phyloP scores from a whole-genome alignment of 2,888 invertebrate species.

The Serrognathus titanus region DNA sequence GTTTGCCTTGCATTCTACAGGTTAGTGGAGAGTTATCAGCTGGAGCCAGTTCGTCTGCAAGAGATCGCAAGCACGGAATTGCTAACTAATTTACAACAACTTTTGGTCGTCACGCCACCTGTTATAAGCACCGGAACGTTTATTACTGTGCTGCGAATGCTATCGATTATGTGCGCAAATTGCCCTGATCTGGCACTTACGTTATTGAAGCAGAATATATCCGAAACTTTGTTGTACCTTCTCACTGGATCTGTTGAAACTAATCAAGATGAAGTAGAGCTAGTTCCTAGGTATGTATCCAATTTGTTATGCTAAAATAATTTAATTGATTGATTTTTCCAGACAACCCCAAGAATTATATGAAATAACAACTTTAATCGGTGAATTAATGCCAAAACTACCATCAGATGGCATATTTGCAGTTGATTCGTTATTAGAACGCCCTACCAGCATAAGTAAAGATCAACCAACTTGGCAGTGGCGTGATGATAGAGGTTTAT shows the following conservation, averaged over 20 bases:
- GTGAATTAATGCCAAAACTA: conserved; percentile 94
- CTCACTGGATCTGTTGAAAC: conserved; percentile 78
- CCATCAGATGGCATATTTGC: conserved; percentile 94
- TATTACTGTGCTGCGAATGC: conserved; percentile 92
- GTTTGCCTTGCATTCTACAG: conserved; percentile 96
- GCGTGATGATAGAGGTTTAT: conserved; percentile 90
- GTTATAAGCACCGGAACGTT: conserved; percentile 92
- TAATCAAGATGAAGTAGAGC: conserved; percentile 67
- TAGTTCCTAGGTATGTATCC: conserved; percentile 66
- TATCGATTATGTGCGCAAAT: conserved; percentile 93
- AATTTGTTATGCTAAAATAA: neutral
- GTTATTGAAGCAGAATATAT: conserved; percentile 90
- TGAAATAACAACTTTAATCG: conserved; percentile 95
- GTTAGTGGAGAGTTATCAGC: conserved; percentile 93
- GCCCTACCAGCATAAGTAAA: conserved; percentile 63
- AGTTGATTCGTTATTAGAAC: conserved; percentile 83
- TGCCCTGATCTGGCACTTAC: conserved; percentile 93
- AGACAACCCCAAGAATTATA: conserved; percentile 86
- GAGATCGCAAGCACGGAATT: conserved; percentile 92
- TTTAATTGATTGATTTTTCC: conserved; percentile 6
- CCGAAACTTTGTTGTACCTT: conserved; percentile 90
- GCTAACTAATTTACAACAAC: conserved; percentile 88
- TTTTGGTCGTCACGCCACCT: conserved; percentile 92
- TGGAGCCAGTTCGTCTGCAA: conserved; percentile 83
- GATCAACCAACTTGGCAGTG: conserved; percentile 94